A percentile compares a stretch with the other conserved stretches of the same genome.
Evolutionary conservation across 2,113 vertebrate species (phyloP).

Genomic region (Azemiops feae): DNA sequence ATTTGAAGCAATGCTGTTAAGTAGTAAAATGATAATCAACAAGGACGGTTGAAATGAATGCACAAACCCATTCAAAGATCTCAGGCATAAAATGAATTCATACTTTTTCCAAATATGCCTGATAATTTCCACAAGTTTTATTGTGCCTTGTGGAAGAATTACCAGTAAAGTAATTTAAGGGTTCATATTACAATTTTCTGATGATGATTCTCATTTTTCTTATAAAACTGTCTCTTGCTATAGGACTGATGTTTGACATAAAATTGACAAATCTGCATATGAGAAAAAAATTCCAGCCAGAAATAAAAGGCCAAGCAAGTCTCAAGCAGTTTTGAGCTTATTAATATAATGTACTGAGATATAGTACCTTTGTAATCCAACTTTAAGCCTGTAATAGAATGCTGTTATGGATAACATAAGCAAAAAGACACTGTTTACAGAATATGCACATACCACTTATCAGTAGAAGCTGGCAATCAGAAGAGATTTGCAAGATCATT

Average conservation of each 20-base stretch:
- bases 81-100: conserved; percentile 17
- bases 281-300: not conserved
- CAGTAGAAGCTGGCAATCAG: not conserved
- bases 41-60: not conserved
- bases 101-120: not conserved
- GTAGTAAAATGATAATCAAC: not conserved
- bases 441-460: not conserved
- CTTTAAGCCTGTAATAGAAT: not conserved
- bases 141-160: conserved; percentile 14
- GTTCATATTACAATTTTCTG: conserved; percentile 8
- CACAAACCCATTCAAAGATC: not conserved
- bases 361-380: not conserved
- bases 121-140: conserved; percentile 10
- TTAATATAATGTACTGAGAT: conserved; percentile 14
- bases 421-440: not conserved
- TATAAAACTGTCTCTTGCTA: conserved; percentile 15
- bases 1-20: not conserved
- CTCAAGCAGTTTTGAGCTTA: not conserved
- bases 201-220: conserved; percentile 25
- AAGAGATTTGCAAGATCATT: not conserved
- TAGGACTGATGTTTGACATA: not conserved
- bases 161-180: conserved; percentile 13
- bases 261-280: conserved; percentile 4
- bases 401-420: not conserved
- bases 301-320: conserved; percentile 5